Conservation (phyloP, 2,888 invertebrate species). For the Euphydryas editha region DNA sequence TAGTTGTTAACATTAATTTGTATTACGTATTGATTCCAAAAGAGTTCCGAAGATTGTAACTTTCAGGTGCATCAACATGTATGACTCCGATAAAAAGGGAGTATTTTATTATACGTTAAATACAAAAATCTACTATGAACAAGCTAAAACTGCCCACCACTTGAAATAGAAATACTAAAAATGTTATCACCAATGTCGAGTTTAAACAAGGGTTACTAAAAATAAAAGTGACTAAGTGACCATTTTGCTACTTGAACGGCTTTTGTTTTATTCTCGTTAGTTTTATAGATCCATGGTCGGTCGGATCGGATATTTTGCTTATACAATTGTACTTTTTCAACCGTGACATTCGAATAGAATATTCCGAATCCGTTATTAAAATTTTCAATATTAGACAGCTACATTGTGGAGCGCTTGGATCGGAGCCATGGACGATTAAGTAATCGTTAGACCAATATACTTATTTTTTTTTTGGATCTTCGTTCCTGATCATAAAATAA, state of each 20-base stretch:
- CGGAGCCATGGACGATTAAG: conserved; percentile 35
- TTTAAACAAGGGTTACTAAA: conserved; percentile 10
- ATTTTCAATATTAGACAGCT: conserved; percentile 42
- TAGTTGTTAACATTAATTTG: too few relatives aligned
- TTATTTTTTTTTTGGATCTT: not conserved
- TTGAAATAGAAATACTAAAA: not conserved
- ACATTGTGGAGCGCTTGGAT: conserved; percentile 35
- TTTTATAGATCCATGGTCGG: conserved; percentile 44
- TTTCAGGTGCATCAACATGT: too few relatives aligned
- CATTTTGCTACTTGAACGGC: conserved; percentile 36
- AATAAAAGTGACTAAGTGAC: conserved; percentile 26
- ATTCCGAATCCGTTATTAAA: conserved; percentile 47
- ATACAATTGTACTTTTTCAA: conserved; percentile 50
- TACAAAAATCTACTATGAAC: not conserved
- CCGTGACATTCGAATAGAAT: conserved; percentile 44
- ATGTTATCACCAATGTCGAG: not conserved
- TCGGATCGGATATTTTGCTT: conserved; percentile 45
- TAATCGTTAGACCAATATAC: conserved; percentile 12
- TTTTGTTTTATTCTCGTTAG: conserved; percentile 45
- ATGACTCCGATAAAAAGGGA: too few relatives aligned
- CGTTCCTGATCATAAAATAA: not conserved
- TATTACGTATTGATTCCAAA: too few relatives aligned
- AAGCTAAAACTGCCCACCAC: not conserved
- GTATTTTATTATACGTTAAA: not conserved
- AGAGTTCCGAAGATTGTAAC: too few relatives aligned